These are phyloP conservation scores for Podotricha telesiphe DNA, from an alignment of 2,888 invertebrate genomes.

Conservation along the genomic window DNA sequence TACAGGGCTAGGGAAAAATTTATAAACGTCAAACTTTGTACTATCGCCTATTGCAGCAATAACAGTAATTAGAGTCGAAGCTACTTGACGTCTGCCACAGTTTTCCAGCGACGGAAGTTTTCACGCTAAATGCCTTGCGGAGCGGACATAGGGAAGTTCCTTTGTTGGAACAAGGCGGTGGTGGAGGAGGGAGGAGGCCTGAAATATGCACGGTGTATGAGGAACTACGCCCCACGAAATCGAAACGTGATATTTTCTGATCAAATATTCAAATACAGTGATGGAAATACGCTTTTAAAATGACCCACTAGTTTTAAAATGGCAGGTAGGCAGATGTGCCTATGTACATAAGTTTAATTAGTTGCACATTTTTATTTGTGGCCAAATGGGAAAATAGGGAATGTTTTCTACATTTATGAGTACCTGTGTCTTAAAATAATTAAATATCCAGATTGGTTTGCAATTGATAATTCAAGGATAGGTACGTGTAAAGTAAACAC, in stretches of 20 bases:
- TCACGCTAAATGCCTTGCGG: conserved; percentile 9
- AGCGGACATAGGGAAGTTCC: background rate
- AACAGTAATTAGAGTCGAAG: conserved; percentile 9
- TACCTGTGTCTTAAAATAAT: background rate
- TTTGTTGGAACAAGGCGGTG: background rate
- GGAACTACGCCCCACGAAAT: background rate
- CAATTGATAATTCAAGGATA: background rate
- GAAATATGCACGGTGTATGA: background rate
- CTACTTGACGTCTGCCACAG: background rate
- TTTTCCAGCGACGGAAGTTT: background rate
- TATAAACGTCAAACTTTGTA: conserved; percentile 6
- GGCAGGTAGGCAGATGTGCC: background rate
- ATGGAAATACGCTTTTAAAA: conserved; percentile 14
- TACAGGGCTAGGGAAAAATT: background rate
- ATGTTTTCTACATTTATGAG: too few relatives aligned
- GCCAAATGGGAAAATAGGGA: background rate
- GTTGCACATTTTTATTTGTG: background rate
- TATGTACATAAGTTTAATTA: background rate
- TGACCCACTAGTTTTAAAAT: background rate
- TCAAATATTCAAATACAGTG: conserved; percentile 8
- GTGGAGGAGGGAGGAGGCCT: background rate
- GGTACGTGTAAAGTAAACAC: too few relatives aligned
- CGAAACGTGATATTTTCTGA: conserved; percentile 7
- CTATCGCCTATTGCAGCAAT: background rate
- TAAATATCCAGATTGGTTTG: background rate